Percentiles rank a stretch among this genome's conserved stretches.
phyloP scores from a whole-genome alignment of 2,888 invertebrate species.

The Coleophora deauratella region DNA sequence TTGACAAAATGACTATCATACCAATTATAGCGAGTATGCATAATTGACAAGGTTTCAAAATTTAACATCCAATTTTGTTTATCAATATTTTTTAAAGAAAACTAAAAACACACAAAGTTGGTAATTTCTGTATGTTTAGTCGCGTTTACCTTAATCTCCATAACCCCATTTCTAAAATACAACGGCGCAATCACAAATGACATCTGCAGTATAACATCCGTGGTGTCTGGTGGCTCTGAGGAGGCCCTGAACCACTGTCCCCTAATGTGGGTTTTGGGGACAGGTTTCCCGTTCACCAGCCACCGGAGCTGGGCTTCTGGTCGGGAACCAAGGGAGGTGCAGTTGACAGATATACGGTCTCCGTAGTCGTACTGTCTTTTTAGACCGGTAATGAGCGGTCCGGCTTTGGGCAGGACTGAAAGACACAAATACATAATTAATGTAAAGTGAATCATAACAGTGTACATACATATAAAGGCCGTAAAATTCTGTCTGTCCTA shows the following conservation, averaged over 20 bases:
- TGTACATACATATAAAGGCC: too few species aligned
- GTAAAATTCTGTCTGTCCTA: too few species aligned
- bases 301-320: constrained; percentile 86
- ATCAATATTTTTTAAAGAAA: too few species aligned
- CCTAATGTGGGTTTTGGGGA: constrained; percentile 57
- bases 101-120: too few species aligned
- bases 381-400: constrained; percentile 86
- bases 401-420: constrained; percentile 84
- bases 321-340: constrained; percentile 84
- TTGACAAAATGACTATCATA: too few species aligned
- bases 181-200: constrained; percentile 81
- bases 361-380: constrained; percentile 83
- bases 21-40: too few species aligned
- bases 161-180: constrained; percentile 84
- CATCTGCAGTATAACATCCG: constrained; percentile 82
- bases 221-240: constrained; percentile 70
- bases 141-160: constrained; percentile 81
- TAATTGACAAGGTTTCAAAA: too few species aligned
- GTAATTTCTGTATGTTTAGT: too few species aligned
- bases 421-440: neutral
- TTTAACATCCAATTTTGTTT: too few species aligned
- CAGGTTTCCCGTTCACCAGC: constrained; percentile 86
- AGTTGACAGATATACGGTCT: constrained; percentile 84
- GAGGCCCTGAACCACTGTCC: constrained; percentile 68
- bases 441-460: too few species aligned